Evolutionary conservation across 2,797 vertebrate genomes (phyloP), one percentile per base, ranked within the genome.

Genomic region (Macrochelys suwanniensis): DNA sequence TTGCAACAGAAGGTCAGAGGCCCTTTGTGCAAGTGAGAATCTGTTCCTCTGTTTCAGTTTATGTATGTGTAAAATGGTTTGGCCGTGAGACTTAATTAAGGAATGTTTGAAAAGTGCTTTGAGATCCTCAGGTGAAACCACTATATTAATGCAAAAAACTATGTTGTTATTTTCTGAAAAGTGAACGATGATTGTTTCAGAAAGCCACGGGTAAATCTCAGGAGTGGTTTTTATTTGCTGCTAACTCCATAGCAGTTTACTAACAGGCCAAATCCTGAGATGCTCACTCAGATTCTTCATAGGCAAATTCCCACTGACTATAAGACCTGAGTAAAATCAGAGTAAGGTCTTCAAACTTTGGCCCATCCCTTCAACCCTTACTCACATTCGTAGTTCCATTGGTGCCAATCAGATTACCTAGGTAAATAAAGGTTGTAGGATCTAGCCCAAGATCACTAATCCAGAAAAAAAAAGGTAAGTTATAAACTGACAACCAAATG

Each of bases 151-250:
- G 0, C 0, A 4, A 84, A 2, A 65, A 50, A 2, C 37, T 25
- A 3, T 45, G 2, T 15, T 1, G 91, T 33, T 2, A 16, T 49
- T 42, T 3, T 23, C n/a, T 31, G 85, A 77, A 0, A 2, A 8
- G 11, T 0, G 65, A 82, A 59, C 4, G 6, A 0, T 4, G 26
- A 4, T 1, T 0, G 0, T 50, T 7, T 10, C 54, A n/a, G 54
- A 7, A 50, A 11, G 33, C 65, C 15, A 54, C 1, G 1, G 26
- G 0, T 23, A 45, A 33, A 33, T 56, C 33, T 26, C 6, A 56
- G 26, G 49, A 33, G 71, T 33, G 6, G 15, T 28, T 5, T 21
- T 5, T 21, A n/a, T 5, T 45, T 45, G 78, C 50, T 82, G 0
- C 56, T 5, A 4, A 45, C 15, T 23, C 56, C 56, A n/a, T 10